A percentile compares a stretch with the other conserved stretches of the same genome.
Conservation (phyloP, 1,140 invertebrate species). For the Bombus superbus region DNA sequence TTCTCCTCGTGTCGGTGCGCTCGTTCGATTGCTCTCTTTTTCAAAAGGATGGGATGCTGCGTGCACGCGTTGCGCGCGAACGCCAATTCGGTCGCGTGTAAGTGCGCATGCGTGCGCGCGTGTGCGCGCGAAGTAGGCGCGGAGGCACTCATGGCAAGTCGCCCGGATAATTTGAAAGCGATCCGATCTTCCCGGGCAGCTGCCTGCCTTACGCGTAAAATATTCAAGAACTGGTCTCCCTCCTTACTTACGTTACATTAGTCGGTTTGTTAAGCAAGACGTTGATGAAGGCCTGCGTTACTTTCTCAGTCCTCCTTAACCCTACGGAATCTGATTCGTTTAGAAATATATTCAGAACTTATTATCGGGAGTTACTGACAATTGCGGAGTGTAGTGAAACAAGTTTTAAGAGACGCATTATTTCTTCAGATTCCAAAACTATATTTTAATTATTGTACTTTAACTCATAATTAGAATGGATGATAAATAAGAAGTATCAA, state of each 20-base stretch:
- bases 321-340: neutral
- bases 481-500: too few relatives aligned
- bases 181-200: conserved; percentile 80
- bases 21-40: conserved; percentile 39
- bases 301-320: conserved; percentile 10
- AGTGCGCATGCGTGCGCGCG: conserved; percentile 48
- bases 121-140: conserved; percentile 50
- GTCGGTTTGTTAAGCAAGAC: conserved; percentile 67
- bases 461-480: too few relatives aligned
- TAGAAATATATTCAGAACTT: neutral
- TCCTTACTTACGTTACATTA: conserved; percentile 56
- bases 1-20: neutral
- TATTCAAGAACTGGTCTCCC: conserved; percentile 79
- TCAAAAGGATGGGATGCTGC: conserved; percentile 30
- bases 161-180: conserved; percentile 82
- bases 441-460: too few relatives aligned
- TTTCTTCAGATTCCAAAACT: too few relatives aligned
- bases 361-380: neutral
- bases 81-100: neutral
- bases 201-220: conserved; percentile 83
- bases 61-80: conserved; percentile 26
- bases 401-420: too few relatives aligned
- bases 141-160: conserved; percentile 78
- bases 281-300: conserved; percentile 51
- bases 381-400: too few relatives aligned